phyloP scores from a whole-genome alignment of 2,888 invertebrate genomes.

The Protodeltote pygarga region DNA sequence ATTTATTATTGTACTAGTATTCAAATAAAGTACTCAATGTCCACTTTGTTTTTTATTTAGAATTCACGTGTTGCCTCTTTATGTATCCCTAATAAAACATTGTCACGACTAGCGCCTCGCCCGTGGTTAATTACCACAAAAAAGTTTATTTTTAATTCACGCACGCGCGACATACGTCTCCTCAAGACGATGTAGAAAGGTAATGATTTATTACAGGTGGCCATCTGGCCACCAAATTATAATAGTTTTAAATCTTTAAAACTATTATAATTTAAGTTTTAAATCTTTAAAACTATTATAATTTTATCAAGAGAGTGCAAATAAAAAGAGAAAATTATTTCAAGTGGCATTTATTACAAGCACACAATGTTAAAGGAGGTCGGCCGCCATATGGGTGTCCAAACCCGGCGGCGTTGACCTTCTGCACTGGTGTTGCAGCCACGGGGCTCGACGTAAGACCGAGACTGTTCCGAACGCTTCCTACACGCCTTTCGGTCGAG shows the following conservation, averaged over 20 bases:
- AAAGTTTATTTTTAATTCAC: too few relatives aligned
- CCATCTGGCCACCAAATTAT: too few relatives aligned
- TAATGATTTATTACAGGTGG: too few relatives aligned
- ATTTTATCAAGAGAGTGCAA: neutral
- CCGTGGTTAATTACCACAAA: too few relatives aligned
- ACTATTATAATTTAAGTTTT: too few relatives aligned
- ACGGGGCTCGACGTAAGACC: constrained; percentile 47
- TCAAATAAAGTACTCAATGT: constrained; percentile 26
- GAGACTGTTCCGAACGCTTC: constrained; percentile 30
- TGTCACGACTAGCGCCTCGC: too few relatives aligned
- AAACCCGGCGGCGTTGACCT: constrained; percentile 75
- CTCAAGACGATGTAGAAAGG: too few relatives aligned
- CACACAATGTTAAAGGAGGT: constrained; percentile 52
- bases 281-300: too few relatives aligned
- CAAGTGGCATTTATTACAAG: constrained; percentile 70
- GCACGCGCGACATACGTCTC: too few relatives aligned
- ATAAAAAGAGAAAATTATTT: constrained; percentile 33
- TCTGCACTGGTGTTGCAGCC: constrained; percentile 51
- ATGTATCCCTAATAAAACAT: too few relatives aligned
- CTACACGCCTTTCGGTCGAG: constrained; percentile 49
- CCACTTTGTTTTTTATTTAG: constrained; percentile 3
- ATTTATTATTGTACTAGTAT: constrained; percentile 10
- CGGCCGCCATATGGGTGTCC: constrained; percentile 82
- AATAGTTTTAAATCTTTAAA: too few relatives aligned
- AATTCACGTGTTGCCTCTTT: too few relatives aligned